These are phyloP conservation scores for Clavelina lepadiformis DNA, from an alignment of 23 tunicate species.

Conservation along the genomic window DNA sequence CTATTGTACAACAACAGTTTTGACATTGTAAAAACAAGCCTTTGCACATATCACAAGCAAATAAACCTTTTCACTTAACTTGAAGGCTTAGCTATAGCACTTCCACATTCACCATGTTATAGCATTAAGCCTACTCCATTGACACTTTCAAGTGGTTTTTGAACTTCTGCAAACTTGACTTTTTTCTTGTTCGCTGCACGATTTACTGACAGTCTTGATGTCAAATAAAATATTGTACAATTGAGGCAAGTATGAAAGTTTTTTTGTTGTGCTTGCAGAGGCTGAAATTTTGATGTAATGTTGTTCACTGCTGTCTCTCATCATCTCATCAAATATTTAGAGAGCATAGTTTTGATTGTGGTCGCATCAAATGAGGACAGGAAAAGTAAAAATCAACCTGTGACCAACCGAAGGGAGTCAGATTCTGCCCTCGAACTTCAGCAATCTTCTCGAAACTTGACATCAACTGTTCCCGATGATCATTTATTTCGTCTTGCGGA, in stretches of 20 bases:
- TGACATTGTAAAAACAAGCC: too few relatives aligned
- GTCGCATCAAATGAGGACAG: slow-evolving; percentile 28
- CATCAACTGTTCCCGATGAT: slow-evolving; percentile 60
- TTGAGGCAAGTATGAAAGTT: background rate
- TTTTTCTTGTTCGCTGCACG: background rate
- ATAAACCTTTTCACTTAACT: too few relatives aligned
- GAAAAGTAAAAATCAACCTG: background rate
- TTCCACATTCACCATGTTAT: too few relatives aligned
- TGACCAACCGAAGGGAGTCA: background rate
- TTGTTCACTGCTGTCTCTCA: background rate
- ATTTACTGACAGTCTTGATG: background rate
- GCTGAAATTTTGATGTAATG: background rate
- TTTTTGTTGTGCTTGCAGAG: slow-evolving; percentile 12
- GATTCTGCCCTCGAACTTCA: slow-evolving; percentile 11
- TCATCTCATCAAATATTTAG: slow-evolving; percentile 13
- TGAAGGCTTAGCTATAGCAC: too few relatives aligned
- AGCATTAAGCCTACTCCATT: too few relatives aligned
- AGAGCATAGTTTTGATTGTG: slow-evolving; percentile 75
- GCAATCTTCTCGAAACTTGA: slow-evolving; percentile 9
- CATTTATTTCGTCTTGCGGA: slow-evolving; percentile 54
- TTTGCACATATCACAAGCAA: too few relatives aligned
- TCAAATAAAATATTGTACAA: background rate
- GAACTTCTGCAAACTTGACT: background rate
- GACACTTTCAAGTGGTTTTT: too few relatives aligned
- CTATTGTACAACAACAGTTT: too few relatives aligned